These are phyloP conservation scores for Trichoplusia ni DNA, from an alignment of 1,140 invertebrate genomes.

Conservation along the genomic window DNA sequence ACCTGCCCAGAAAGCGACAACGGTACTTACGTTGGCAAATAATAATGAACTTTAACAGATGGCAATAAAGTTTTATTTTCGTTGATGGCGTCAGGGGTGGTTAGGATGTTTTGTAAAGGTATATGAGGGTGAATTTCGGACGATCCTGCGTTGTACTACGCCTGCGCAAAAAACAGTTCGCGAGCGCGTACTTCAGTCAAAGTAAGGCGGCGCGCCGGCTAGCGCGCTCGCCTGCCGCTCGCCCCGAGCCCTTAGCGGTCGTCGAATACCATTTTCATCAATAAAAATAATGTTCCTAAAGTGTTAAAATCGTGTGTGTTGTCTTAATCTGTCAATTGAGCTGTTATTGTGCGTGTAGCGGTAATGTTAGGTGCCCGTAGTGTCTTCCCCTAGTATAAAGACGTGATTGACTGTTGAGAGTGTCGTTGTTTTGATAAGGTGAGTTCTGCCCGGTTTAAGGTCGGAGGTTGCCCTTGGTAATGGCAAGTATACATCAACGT, in stretches of 20 bases:
- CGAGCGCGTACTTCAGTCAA: constrained; percentile 67
- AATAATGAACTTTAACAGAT: constrained; percentile 24
- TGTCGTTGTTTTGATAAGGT: constrained; percentile 76
- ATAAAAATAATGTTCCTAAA: constrained; percentile 65
- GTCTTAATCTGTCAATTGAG: constrained; percentile 68
- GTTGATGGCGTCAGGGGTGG: constrained; percentile 2
- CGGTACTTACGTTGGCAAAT: neutral
- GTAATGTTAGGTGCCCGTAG: constrained; percentile 48
- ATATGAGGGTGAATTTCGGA: constrained; percentile 65
- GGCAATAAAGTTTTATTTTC: constrained; percentile 30
- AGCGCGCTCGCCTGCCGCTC: constrained; percentile 73
- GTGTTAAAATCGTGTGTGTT: constrained; percentile 50
- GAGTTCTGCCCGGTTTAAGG: constrained; percentile 62
- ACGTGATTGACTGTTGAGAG: constrained; percentile 54
- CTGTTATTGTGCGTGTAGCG: constrained; percentile 40
- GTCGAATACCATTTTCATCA: constrained; percentile 55
- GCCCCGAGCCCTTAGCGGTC: constrained; percentile 35
- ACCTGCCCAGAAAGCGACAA: constrained; percentile 37
- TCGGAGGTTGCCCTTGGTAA: constrained; percentile 63
- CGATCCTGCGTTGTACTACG: constrained; percentile 69
- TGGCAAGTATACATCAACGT: constrained; percentile 47
- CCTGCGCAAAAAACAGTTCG: constrained; percentile 66
- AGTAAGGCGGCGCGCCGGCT: constrained; percentile 76
- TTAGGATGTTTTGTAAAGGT: constrained; percentile 46
- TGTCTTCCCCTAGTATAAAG: constrained; percentile 68